A percentile compares a stretch with the other conserved stretches of the same genome.
phyloP scores from a whole-genome alignment of 1,140 invertebrate genomes.

The Polypedilum pembai region DNA sequence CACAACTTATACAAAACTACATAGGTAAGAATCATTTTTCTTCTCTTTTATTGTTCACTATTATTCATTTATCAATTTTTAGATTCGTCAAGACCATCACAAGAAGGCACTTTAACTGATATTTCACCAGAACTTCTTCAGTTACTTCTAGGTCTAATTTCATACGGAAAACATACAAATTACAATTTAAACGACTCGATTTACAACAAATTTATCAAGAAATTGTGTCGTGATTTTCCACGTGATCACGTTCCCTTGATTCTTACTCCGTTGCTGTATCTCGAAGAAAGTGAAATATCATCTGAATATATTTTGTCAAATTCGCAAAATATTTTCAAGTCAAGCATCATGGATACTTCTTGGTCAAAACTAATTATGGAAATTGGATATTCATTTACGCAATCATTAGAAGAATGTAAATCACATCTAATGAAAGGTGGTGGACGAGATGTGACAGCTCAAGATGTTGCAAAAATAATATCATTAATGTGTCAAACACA shows the following conservation, averaged over 20 bases:
- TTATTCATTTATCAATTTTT: slow-evolving; percentile 32
- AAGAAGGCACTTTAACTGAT: slow-evolving; percentile 78
- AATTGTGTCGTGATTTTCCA: slow-evolving; percentile 77
- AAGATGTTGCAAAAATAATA: slow-evolving; percentile 73
- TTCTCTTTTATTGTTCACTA: slow-evolving; percentile 28
- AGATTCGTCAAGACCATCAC: slow-evolving; percentile 53
- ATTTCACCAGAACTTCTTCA: slow-evolving; percentile 81
- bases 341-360: slow-evolving; percentile 59
- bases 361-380: slow-evolving; percentile 80
- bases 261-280: slow-evolving; percentile 77
- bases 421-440: slow-evolving; percentile 69
- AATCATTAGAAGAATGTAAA: slow-evolving; percentile 81
- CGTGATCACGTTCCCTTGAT: slow-evolving; percentile 79
- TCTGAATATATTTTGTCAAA: slow-evolving; percentile 50
- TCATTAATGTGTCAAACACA: slow-evolving; percentile 80
- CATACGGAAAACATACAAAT: slow-evolving; percentile 44
- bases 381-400: slow-evolving; percentile 81
- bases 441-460: slow-evolving; percentile 64
- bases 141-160: slow-evolving; percentile 61
- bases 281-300: slow-evolving; percentile 63
- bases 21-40: slow-evolving; percentile 46
- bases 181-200: slow-evolving; percentile 59
- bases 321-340: slow-evolving; percentile 36
- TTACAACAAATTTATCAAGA: slow-evolving; percentile 71
- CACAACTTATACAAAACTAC: slow-evolving; percentile 75